A percentile compares a stretch with the other conserved stretches of the same genome.
Conservation (phyloP, 1,140 invertebrate genomes). For the Musca domestica region DNA sequence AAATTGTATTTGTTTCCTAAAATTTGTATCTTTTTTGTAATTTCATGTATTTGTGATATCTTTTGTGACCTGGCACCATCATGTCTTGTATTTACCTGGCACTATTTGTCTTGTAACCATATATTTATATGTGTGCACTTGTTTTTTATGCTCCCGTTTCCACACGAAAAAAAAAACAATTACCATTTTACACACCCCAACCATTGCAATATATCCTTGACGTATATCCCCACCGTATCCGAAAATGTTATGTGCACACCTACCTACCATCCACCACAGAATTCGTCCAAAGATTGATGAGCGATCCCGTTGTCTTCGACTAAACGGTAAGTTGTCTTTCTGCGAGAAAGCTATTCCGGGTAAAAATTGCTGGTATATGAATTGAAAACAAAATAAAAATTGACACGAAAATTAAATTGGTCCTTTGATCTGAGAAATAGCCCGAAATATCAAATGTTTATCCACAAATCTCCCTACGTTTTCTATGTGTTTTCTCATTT, state of each 20-base stretch:
- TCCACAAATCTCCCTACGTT: too few species aligned
- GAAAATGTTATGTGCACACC: constrained; percentile 24
- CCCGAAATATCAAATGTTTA: too few species aligned
- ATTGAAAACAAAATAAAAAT: too few species aligned
- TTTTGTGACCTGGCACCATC: too few species aligned
- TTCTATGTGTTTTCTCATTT: too few species aligned
- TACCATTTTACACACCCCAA: constrained; percentile 6
- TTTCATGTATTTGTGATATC: too few species aligned
- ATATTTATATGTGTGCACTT: neutral
- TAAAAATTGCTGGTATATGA: too few species aligned
- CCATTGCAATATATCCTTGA: neutral
- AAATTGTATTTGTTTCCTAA: constrained; percentile 18
- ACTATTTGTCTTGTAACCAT: too few species aligned
- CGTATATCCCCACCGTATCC: neutral
- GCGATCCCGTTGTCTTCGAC: constrained; percentile 53
- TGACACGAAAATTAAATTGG: too few species aligned
- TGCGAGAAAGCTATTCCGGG: too few species aligned
- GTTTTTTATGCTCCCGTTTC: neutral
- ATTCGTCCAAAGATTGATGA: constrained; percentile 54
- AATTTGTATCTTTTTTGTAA: constrained; percentile 1
- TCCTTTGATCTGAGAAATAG: too few species aligned
- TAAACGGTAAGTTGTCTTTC: constrained; percentile 47
- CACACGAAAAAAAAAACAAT: neutral
- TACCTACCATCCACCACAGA: constrained; percentile 31
- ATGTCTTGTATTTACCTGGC: too few species aligned